A percentile compares a stretch with the other conserved stretches of the same genome.
Conservation (phyloP, 1,140 invertebrate species). For the Helicoverpa armigera region DNA sequence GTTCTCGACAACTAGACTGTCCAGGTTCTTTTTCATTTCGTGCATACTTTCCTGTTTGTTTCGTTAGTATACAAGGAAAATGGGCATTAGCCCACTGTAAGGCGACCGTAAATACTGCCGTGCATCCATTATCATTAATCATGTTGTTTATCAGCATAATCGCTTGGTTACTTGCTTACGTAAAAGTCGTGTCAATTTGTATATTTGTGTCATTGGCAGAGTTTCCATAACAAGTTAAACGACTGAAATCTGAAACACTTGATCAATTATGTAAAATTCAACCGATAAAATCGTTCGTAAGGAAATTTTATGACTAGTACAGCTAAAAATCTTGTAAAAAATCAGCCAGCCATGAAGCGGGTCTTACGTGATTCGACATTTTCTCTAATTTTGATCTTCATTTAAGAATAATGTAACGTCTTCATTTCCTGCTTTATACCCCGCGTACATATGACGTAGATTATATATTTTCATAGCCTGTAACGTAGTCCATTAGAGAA, state of each 20-base stretch:
- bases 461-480: neutral
- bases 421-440: no score
- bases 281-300: slow-evolving; percentile 11
- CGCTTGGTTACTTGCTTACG: slow-evolving; percentile 16
- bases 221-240: slow-evolving; percentile 31
- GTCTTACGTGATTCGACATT: neutral
- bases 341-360: neutral
- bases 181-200: slow-evolving; percentile 27
- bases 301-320: neutral
- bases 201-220: slow-evolving; percentile 22
- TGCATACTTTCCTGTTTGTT: slow-evolving; percentile 12
- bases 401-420: neutral
- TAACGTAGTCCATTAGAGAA: no score
- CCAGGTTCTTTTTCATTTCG: neutral
- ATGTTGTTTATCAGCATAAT: slow-evolving; percentile 43
- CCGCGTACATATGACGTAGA: no score
- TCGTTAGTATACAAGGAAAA: neutral
- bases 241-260: slow-evolving; percentile 26
- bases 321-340: neutral
- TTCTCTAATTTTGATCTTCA: neutral
- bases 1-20: slow-evolving; percentile 4
- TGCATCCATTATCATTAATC: slow-evolving; percentile 41
- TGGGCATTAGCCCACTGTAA: neutral
- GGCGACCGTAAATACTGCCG: neutral
- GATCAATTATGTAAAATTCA: slow-evolving; percentile 36